A percentile compares a stretch with the other conserved stretches of the same genome.
Evolutionary conservation across 2,797 vertebrate species (phyloP).

Genomic region (Lagodon rhomboides): DNA sequence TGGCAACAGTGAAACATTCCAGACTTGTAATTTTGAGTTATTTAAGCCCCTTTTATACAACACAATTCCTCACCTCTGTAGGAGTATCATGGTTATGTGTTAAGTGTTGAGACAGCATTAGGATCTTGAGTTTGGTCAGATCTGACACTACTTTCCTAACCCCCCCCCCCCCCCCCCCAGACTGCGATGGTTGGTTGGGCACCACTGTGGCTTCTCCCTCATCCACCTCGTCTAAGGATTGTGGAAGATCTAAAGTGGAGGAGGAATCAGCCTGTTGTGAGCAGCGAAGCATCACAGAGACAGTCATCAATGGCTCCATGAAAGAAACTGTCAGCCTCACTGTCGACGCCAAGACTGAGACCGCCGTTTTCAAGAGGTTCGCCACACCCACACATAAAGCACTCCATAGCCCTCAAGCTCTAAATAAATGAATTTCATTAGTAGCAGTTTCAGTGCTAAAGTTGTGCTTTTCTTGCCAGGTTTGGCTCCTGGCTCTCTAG

Average conservation of each 20-base stretch:
- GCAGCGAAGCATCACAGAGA: constrained; percentile 94
- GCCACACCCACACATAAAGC: constrained; percentile 27
- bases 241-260: constrained; percentile 87
- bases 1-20: too few species aligned
- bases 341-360: constrained; percentile 99
- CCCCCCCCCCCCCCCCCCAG: constrained; percentile 43
- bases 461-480: not conserved
- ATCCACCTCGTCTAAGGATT: constrained; percentile 82
- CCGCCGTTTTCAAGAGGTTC: constrained; percentile 98
- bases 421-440: not conserved
- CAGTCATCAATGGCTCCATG: constrained; percentile 98
- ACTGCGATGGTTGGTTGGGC: constrained; percentile 80
- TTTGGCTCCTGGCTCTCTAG: too few species aligned
- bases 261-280: constrained; percentile 84
- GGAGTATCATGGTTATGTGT: too few species aligned
- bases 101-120: not conserved
- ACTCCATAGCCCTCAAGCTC: not conserved
- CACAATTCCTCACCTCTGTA: too few species aligned
- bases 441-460: not conserved
- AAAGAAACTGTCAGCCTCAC: constrained; percentile 99
- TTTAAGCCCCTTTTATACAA: too few species aligned
- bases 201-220: constrained; percentile 50
- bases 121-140: not conserved
- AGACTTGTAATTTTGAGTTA: too few species aligned
- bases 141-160: constrained; percentile 11